Conservation (phyloP, 2,797 vertebrate species). For the Petrocephalus schoutedeni region DNA sequence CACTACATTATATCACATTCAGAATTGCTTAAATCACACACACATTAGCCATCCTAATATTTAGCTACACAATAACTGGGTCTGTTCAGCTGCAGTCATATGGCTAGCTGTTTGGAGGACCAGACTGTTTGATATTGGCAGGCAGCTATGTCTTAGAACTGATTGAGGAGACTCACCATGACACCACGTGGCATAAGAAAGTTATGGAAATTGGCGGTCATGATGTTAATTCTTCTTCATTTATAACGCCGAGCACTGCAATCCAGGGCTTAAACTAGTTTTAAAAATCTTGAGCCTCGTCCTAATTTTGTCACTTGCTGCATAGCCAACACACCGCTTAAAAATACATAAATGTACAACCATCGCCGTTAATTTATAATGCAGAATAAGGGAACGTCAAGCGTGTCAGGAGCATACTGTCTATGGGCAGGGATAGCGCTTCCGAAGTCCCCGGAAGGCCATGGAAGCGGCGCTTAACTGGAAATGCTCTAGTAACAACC, state of each 20-base stretch:
- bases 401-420: background rate
- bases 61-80: background rate
- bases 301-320: background rate
- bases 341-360: background rate
- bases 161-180: background rate
- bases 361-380: background rate
- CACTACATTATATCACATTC: background rate
- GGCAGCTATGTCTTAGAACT: background rate
- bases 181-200: background rate
- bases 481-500: background rate
- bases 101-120: background rate
- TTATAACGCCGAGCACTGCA: background rate
- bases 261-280: background rate
- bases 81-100: too few species aligned
- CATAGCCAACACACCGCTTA: background rate
- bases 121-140: background rate
- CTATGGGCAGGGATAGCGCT: background rate
- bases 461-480: background rate
- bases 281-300: background rate
- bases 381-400: background rate
- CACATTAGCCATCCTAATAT: background rate
- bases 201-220: background rate
- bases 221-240: background rate
- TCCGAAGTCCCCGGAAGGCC: background rate
- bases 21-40: background rate